Percentiles rank a stretch among this genome's conserved stretches.
phyloP scores from a whole-genome alignment of 1,140 invertebrate genomes.

The Probaryconus sp. region DNA sequence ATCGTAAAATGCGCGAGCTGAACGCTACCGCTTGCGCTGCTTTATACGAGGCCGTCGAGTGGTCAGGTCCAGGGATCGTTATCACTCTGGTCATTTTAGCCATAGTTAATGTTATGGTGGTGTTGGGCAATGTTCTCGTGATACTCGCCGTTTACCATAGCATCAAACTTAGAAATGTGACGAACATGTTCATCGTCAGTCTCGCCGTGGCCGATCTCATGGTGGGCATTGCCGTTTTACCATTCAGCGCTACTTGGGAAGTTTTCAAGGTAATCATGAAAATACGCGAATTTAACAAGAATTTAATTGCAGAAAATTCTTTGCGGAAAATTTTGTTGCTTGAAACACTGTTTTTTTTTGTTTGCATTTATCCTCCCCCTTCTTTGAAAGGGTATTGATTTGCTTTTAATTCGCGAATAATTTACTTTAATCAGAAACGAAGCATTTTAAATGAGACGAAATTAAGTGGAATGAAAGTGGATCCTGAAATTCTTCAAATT shows the following conservation, averaged over 20 bases:
- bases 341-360: too few species aligned
- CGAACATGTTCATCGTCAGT: slow-evolving; percentile 96
- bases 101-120: slow-evolving; percentile 90
- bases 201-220: slow-evolving; percentile 94
- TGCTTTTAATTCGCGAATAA: too few species aligned
- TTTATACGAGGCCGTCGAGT: slow-evolving; percentile 86
- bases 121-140: slow-evolving; percentile 89
- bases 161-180: slow-evolving; percentile 92
- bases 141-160: slow-evolving; percentile 94
- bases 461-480: too few species aligned
- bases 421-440: too few species aligned
- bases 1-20: slow-evolving; percentile 78
- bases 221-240: slow-evolving; percentile 93
- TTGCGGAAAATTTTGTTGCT: too few species aligned
- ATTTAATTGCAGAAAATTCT: too few species aligned
- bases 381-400: too few species aligned
- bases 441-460: too few species aligned
- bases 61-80: slow-evolving; percentile 86
- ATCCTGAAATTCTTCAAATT: too few species aligned
- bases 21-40: slow-evolving; percentile 87
- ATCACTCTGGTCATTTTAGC: slow-evolving; percentile 86
- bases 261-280: slow-evolving; percentile 93
- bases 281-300: too few species aligned
- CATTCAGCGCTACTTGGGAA: slow-evolving; percentile 92
- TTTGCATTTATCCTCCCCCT: too few species aligned